A percentile compares a stretch with the other conserved stretches of the same genome.
Evolutionary conservation across 1,140 invertebrate species (phyloP).

Genomic region (Colletes gigas): DNA sequence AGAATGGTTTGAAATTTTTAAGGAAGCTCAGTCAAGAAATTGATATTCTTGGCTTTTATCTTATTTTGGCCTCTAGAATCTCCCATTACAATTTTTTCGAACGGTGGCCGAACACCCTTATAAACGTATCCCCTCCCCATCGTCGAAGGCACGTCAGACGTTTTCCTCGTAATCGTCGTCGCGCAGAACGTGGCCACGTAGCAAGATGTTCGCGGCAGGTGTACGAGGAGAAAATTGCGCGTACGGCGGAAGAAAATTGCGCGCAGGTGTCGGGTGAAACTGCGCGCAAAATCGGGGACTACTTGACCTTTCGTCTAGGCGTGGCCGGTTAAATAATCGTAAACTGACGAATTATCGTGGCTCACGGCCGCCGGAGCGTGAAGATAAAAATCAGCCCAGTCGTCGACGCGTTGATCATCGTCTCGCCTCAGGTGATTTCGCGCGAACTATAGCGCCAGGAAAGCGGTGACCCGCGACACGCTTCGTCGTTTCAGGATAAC

Average conservation of each 20-base stretch:
- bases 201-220: too few species aligned
- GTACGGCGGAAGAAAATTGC: not conserved
- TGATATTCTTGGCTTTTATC: too few species aligned
- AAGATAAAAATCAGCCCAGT: conserved; percentile 57
- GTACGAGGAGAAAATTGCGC: not conserved
- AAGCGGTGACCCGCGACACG: conserved; percentile 58
- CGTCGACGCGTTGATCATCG: conserved; percentile 61
- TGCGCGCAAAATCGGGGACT: conserved; percentile 18
- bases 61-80: too few species aligned
- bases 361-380: conserved; percentile 45
- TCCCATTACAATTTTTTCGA: too few species aligned
- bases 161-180: too few species aligned
- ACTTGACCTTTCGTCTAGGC: conserved; percentile 42
- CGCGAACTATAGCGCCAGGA: conserved; percentile 18
- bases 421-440: conserved; percentile 58
- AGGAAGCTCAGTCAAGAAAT: too few species aligned
- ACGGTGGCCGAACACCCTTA: too few species aligned
- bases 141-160: too few species aligned
- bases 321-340: conserved; percentile 54
- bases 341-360: conserved; percentile 57
- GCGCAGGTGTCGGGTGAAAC: conserved; percentile 16
- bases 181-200: too few species aligned
- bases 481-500: conserved; percentile 53
- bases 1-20: too few species aligned
- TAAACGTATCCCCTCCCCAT: too few species aligned